Evolutionary conservation across 2,888 invertebrate genomes (phyloP), one percentile per base, ranked within the genome.

Genomic region (Myopa testacea): DNA sequence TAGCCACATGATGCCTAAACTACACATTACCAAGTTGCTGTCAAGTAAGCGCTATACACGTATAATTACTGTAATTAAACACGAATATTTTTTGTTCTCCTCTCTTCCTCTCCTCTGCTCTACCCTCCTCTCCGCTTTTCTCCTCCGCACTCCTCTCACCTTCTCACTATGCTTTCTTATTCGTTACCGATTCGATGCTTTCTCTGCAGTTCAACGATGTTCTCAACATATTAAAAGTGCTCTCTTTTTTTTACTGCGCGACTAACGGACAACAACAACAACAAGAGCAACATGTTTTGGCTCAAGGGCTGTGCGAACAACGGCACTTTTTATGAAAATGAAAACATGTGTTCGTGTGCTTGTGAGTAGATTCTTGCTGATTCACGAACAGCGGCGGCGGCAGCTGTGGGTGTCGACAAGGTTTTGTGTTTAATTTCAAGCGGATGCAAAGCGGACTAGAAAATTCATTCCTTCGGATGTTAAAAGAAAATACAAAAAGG

Each of bases 21-120:
- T 62, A 26, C 4, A 62, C 19, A 26, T 62, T 62, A 62, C 19
- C 4, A 19, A 19, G n/a, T n/a, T 26, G 1, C 3, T 19, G n/a
- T 3, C 62, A 62, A 58, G 58, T 58, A 16, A 58, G 58, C 58
- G 14, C 58, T 58, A 19, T 62, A 62, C 45, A 8, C 45, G 45
- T 45, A 45, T 62, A 62, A 62, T 62, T 62, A 62, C 19, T n/a
- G 62, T 26, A 62, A 62, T 34, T 62, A 62, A 26, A 62, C 16
- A 26, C 3, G 62, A 6, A 0, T n/a, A 19, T 26, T 62, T 10
- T 5, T 62, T 19, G 14, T 12, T 62, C 16, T 14, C 58, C 26
- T 58, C 16, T 58, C n/a, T 62, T 14, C 62, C 10, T 62, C n/a
- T 34, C n/a, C 62, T 5, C 0, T 26, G 3, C 4, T 62, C 6